Base-by-base conservation (phyloP, 2,888 invertebrate species). In the Spicauda simplicius region DNA sequence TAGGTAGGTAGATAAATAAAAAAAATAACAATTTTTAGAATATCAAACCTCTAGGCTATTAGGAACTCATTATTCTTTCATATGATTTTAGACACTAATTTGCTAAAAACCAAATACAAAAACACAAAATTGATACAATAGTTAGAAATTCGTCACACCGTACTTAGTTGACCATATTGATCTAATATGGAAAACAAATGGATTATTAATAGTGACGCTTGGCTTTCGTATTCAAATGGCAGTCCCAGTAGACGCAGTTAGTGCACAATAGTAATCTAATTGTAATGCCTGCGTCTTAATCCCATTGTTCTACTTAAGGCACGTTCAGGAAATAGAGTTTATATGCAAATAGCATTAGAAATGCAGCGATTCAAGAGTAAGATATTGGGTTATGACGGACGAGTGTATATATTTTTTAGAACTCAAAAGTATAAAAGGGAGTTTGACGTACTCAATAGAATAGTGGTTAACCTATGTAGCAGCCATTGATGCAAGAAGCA, bases 281-380 rank as follows among this genome's bases (percentile, higher is more conserved):
- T 90, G 80, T 81, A 73, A 87, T 88, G 83, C 86, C 73, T 79
- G 77, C 73, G 77, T 84, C 82, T 81, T 82, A 76, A 79, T 79
- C 70, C 84, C 72, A 88, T 90, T 90, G 90, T 90, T 86, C 87
- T 78, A 71, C 70, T 77, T 84, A 87, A 80, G 87, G 89, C 60
- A 71, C 71, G 75, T 79, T 82, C 79, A 83, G 82, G 86, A 88
- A 83, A 80, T 77, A 63, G 70, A 76, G 73, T 81, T 76, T 72
- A 79, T 80, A 87, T 87, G 83, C 84, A 77, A 81, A 85, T 76
- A 64, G 54, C 69, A 53, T 71, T 73, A 68, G 69, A 74, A 77
- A 76, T 72, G 19, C 20, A 53, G 33, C 30, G 58, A 25, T n/a
- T n/a, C n/a, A n/a, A n/a, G n/a, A n/a, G n/a, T n/a, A 50, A 50